These are phyloP conservation scores for Elephantulus edwardii DNA, from an alignment of 2,113 vertebrate species.

Conservation along the genomic window DNA sequence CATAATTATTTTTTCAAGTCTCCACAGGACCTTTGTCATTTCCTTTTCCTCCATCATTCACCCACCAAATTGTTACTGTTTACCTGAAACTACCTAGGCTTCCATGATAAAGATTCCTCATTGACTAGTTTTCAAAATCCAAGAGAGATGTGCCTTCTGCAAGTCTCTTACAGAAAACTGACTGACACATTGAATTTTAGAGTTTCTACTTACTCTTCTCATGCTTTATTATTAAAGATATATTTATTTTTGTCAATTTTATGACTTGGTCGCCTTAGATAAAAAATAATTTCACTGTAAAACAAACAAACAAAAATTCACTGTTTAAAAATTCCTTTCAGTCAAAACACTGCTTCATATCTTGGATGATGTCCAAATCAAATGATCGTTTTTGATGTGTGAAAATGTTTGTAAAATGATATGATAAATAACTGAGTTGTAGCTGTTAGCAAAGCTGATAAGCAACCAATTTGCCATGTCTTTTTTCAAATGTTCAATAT, in stretches of 20 bases:
- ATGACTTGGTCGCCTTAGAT: neutral
- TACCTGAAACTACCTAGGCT: neutral
- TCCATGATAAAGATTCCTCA: neutral
- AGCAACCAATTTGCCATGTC: neutral
- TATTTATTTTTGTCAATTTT: neutral
- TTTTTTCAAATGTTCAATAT: neutral
- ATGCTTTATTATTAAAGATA: neutral
- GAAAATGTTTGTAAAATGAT: neutral
- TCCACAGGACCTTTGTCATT: no score
- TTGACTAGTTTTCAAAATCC: neutral
- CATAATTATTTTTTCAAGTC: no score
- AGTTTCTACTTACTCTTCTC: rapidly evolving
- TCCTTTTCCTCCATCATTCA: no score
- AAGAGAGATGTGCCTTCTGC: neutral
- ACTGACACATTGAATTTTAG: neutral
- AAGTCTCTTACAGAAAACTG: neutral
- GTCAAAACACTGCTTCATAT: neutral
- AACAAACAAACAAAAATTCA: no score
- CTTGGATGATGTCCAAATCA: neutral
- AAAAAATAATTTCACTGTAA: neutral
- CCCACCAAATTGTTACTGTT: no score
- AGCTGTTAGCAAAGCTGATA: neutral
- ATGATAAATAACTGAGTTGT: neutral
- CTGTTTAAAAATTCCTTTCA: neutral
- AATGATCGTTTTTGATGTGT: neutral